Conservation (phyloP, 1,140 invertebrate genomes). For the Streblospio benedicti region DNA sequence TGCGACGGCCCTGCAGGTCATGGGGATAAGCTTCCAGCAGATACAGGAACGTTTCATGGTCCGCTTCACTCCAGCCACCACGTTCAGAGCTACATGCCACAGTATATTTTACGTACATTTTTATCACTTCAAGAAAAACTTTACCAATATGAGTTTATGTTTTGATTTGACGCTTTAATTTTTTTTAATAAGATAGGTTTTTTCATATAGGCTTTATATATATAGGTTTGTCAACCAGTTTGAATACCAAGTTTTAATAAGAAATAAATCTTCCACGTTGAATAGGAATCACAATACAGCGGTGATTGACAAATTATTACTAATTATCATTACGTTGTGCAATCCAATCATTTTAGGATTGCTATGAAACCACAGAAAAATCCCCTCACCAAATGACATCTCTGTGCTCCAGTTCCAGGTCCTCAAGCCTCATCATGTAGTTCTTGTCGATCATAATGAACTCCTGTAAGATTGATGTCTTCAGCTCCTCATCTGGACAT, state of each 20-base stretch:
- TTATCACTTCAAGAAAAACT: not conserved
- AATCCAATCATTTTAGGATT: no score
- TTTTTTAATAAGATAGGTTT: no score
- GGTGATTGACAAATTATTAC: not conserved
- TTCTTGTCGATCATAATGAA: constrained; percentile 41
- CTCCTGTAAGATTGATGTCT: constrained; percentile 37
- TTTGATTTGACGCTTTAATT: no score
- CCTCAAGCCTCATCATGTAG: constrained; percentile 30
- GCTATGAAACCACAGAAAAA: not conserved
- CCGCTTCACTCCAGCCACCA: constrained; percentile 35
- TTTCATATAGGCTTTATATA: not conserved
- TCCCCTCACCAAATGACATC: constrained; percentile 25
- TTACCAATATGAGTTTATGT: no score
- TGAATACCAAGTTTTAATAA: no score
- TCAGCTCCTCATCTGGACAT: constrained; percentile 36
- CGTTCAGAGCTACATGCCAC: constrained; percentile 19
- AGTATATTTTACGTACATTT: not conserved
- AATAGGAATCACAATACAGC: constrained; percentile 1
- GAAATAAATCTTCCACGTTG: not conserved
- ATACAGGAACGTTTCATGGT: constrained; percentile 33
- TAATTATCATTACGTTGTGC: no score
- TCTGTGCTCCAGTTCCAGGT: constrained; percentile 29
- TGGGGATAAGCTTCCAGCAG: constrained; percentile 37
- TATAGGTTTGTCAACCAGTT: not conserved
- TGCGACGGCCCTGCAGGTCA: constrained; percentile 33